phyloP scores from a whole-genome alignment of 2,888 invertebrate species.

The Disparrhopalites patrizii region DNA sequence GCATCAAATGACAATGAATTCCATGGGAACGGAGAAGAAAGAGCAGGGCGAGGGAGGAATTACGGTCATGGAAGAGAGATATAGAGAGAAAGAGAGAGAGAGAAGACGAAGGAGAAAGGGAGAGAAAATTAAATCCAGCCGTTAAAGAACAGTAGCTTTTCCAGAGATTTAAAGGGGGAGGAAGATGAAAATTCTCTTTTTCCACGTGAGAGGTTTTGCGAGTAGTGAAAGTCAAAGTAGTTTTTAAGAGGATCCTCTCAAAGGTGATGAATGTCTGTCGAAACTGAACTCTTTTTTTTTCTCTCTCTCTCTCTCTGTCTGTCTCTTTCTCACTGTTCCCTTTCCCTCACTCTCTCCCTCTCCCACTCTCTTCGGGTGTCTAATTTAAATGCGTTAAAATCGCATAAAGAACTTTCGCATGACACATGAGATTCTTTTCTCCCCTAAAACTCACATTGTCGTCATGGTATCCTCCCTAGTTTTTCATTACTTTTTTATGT shows the following conservation, averaged over 20 bases:
- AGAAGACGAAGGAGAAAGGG: too few relatives aligned
- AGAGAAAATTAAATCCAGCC: slow-evolving; percentile 1
- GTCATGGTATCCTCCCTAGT: too few relatives aligned
- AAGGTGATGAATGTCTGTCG: slow-evolving; percentile 29
- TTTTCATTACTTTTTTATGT: too few relatives aligned
- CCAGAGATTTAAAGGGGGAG: too few relatives aligned
- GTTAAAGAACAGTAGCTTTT: too few relatives aligned
- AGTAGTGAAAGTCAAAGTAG: slow-evolving; percentile 21
- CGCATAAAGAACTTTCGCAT: slow-evolving; percentile 16
- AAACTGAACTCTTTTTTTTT: slow-evolving; percentile 19
- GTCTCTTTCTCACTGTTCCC: too few relatives aligned
- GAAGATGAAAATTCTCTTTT: neutral
- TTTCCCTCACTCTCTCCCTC: too few relatives aligned
- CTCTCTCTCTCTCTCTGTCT: too few relatives aligned
- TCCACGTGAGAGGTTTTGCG: neutral
- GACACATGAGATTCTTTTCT: slow-evolving; percentile 5
- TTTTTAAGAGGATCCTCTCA: slow-evolving; percentile 28
- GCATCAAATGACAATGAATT: slow-evolving; percentile 2
- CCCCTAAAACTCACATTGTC: too few relatives aligned
- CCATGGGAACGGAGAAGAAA: neutral
- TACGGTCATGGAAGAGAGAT: neutral
- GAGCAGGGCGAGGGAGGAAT: neutral
- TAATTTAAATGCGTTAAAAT: slow-evolving; percentile 26
- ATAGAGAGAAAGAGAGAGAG: neutral
- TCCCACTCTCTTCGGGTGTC: slow-evolving; percentile 23